phyloP scores from a whole-genome alignment of 1,140 invertebrate species.

The Ectropis grisescens region DNA sequence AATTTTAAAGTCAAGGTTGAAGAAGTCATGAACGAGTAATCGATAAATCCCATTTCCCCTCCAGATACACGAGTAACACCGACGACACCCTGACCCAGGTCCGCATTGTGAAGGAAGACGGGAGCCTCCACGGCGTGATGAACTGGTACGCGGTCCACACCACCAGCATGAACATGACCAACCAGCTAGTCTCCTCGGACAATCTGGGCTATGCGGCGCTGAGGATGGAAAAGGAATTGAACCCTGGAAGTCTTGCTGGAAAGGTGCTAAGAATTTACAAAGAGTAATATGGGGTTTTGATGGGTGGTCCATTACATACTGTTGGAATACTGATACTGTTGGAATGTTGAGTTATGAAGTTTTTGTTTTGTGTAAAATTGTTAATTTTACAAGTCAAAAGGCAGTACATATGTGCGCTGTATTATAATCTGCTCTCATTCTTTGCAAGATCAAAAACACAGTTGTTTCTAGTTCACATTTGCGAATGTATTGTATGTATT shows the following conservation, averaged over 20 bases:
- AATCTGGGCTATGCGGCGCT: slow-evolving; percentile 93
- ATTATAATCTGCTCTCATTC: too few species aligned
- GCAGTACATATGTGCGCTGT: too few species aligned
- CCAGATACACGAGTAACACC: slow-evolving; percentile 81
- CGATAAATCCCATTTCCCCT: too few species aligned
- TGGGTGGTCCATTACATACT: background rate
- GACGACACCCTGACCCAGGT: slow-evolving; percentile 89
- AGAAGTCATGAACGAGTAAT: too few species aligned
- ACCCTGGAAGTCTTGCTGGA: slow-evolving; percentile 76
- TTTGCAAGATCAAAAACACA: too few species aligned
- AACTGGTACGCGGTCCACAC: slow-evolving; percentile 96
- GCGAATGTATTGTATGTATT: too few species aligned
- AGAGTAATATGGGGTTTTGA: slow-evolving; percentile 6
- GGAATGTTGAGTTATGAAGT: too few species aligned
- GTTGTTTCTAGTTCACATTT: too few species aligned
- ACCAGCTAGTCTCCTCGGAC: slow-evolving; percentile 91
- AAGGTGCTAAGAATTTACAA: too few species aligned
- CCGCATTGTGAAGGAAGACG: slow-evolving; percentile 76
- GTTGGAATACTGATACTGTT: background rate
- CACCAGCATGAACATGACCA: slow-evolving; percentile 96
- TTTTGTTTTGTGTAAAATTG: too few species aligned
- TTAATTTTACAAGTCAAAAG: too few species aligned
- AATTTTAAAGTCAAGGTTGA: too few species aligned
- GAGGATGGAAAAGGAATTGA: slow-evolving; percentile 84
- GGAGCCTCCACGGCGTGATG: slow-evolving; percentile 77